Evolutionary conservation across 2,797 vertebrate species (phyloP).

Genomic region (Cirrhinus molitorella): DNA sequence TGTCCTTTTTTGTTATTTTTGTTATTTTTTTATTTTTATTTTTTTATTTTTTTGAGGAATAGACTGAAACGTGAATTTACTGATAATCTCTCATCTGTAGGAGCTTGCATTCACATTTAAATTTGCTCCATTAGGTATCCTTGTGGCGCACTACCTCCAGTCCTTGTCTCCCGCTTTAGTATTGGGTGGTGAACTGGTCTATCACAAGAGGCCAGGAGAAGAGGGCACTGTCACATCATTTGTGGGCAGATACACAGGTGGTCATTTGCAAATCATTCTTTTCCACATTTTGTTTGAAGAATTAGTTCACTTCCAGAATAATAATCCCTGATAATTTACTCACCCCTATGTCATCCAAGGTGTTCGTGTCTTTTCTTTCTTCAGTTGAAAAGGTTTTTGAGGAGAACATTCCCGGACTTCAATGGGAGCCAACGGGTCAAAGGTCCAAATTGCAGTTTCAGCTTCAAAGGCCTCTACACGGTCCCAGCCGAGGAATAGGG

Average conservation of each 20-base stretch:
- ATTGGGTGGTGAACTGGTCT: conserved; percentile 91
- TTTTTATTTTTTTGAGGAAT: background rate
- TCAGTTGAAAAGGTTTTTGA: no score
- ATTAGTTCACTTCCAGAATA: background rate
- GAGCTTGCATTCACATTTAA: background rate
- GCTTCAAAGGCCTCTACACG: no score
- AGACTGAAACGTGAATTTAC: background rate
- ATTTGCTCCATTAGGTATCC: conserved; percentile 77
- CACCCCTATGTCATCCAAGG: no score
- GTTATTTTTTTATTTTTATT: no score
- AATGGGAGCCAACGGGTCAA: no score
- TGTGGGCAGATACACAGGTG: conserved; percentile 88
- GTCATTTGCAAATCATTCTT: background rate
- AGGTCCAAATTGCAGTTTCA: no score
- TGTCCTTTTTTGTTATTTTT: no score
- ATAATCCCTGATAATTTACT: no score
- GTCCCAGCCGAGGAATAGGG: no score
- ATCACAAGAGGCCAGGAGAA: conserved; percentile 90
- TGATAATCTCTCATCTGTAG: background rate
- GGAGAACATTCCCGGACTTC: no score
- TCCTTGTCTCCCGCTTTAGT: conserved; percentile 87
- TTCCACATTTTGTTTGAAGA: background rate
- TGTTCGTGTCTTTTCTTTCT: no score
- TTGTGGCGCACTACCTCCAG: conserved; percentile 91
- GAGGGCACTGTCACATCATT: conserved; percentile 89